A percentile compares a stretch with the other conserved stretches of the same genome.
Evolutionary conservation across 2,888 invertebrate species (phyloP).

Genomic region (Cheilosia variabilis): DNA sequence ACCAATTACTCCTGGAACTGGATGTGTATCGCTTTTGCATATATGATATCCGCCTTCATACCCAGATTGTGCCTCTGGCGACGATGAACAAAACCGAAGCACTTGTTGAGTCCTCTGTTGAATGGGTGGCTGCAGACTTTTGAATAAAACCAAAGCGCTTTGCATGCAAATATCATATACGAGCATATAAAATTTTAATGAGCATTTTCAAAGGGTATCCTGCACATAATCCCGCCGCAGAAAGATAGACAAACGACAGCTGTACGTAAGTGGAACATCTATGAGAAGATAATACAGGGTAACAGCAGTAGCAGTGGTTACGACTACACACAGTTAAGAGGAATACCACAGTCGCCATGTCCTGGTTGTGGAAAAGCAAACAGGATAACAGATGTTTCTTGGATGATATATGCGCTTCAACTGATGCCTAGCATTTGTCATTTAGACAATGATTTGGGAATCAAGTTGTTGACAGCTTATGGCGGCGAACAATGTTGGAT

Average conservation of each 20-base stretch:
- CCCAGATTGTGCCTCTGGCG: no score
- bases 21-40: constrained; percentile 42
- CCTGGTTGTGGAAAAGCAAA: constrained; percentile 29
- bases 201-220: constrained; percentile 45
- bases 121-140: constrained; percentile 22
- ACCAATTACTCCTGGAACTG: constrained; percentile 41
- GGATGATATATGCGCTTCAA: constrained; percentile 40
- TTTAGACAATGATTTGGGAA: constrained; percentile 47
- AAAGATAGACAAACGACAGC: constrained; percentile 38
- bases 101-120: constrained; percentile 43
- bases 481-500: constrained; percentile 14
- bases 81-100: not conserved
- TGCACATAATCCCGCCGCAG: constrained; percentile 24
- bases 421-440: constrained; percentile 54
- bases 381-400: constrained; percentile 59
- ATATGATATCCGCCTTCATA: not conserved
- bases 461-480: constrained; percentile 26
- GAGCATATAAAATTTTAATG: constrained; percentile 67
- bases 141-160: constrained; percentile 41
- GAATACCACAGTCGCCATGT: constrained; percentile 42
- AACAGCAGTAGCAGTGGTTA: constrained; percentile 2
- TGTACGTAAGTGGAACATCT: constrained; percentile 10
- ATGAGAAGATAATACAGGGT: not conserved
- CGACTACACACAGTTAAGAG: constrained; percentile 16
- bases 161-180: constrained; percentile 62